Conservation (phyloP, 35 echinoderm and acorn worm genomes). For the Nesometra sesokonis region DNA sequence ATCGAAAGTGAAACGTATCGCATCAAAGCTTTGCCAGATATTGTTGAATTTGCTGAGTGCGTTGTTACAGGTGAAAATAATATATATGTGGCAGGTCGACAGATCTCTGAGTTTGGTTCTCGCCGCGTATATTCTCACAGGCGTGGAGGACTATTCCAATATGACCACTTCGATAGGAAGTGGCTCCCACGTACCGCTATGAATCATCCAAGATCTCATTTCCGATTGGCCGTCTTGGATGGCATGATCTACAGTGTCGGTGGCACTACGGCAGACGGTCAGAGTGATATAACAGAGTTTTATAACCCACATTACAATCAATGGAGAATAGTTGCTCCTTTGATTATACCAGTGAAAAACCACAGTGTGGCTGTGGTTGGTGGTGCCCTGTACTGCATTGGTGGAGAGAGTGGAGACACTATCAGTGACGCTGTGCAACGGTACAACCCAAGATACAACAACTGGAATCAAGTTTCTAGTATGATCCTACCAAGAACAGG, state of each 20-base stretch:
- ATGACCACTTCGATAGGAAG: constrained; percentile 93
- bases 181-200: constrained; percentile 84
- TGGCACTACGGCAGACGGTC: constrained; percentile 53
- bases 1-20: constrained; percentile 46
- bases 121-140: constrained; percentile 69
- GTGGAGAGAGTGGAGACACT: constrained; percentile 71
- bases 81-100: constrained; percentile 65
- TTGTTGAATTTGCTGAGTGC: constrained; percentile 80
- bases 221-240: constrained; percentile 81
- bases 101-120: constrained; percentile 64
- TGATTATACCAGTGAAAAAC: constrained; percentile 50
- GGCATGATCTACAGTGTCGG: constrained; percentile 78
- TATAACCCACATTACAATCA: constrained; percentile 79
- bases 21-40: constrained; percentile 73
- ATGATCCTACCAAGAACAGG: constrained; percentile 91
- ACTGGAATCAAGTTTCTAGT: constrained; percentile 55
- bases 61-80: constrained; percentile 95
- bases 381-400: constrained; percentile 73
- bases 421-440: constrained; percentile 62
- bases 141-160: constrained; percentile 82
- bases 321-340: constrained; percentile 61
- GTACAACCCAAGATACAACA: constrained; percentile 71
- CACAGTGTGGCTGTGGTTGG: constrained; percentile 63
- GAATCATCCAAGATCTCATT: constrained; percentile 58
- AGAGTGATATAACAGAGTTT: constrained; percentile 52